Conservation (phyloP, 2,888 invertebrate species). For the Drosophila recens region DNA sequence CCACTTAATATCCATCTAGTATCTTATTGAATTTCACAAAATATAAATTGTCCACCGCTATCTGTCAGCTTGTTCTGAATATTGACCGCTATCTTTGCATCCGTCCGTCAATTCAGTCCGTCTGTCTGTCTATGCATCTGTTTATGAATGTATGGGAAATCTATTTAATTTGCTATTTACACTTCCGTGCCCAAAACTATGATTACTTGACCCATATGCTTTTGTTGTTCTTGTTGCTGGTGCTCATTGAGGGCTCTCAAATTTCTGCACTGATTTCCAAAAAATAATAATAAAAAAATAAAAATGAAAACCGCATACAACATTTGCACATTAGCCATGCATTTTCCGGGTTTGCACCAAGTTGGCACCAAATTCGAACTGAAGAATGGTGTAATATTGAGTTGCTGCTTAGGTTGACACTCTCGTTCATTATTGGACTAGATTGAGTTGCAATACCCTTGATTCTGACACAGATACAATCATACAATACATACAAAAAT, state of each 20-base stretch:
- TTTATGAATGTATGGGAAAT: conserved; percentile 20
- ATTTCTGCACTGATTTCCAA: conserved; percentile 70
- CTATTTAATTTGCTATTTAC: conserved; percentile 38
- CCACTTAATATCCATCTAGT: conserved; percentile 25
- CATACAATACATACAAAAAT: neutral
- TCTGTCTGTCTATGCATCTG: conserved; percentile 7
- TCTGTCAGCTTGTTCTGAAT: conserved; percentile 40
- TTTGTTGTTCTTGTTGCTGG: conserved; percentile 6
- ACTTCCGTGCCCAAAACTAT: conserved; percentile 49
- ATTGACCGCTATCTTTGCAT: conserved; percentile 33
- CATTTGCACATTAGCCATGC: conserved; percentile 52
- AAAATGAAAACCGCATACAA: conserved; percentile 30
- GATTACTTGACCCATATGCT: conserved; percentile 51
- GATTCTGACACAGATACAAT: neutral
- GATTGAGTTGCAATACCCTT: conserved; percentile 12
- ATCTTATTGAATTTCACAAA: conserved; percentile 53
- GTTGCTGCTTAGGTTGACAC: conserved; percentile 49
- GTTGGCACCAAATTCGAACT: conserved; percentile 28
- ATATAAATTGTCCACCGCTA: conserved; percentile 39
- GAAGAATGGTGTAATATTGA: conserved; percentile 46
- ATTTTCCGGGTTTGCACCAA: conserved; percentile 57
- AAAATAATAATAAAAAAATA: conserved; percentile 19
- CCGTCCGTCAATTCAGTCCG: conserved; percentile 2
- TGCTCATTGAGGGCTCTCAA: conserved; percentile 41
- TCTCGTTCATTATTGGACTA: conserved; percentile 10